Percentiles rank a stretch among this genome's conserved stretches.
Conservation (phyloP, 2,888 invertebrate species). For the Watsonalla binaria region DNA sequence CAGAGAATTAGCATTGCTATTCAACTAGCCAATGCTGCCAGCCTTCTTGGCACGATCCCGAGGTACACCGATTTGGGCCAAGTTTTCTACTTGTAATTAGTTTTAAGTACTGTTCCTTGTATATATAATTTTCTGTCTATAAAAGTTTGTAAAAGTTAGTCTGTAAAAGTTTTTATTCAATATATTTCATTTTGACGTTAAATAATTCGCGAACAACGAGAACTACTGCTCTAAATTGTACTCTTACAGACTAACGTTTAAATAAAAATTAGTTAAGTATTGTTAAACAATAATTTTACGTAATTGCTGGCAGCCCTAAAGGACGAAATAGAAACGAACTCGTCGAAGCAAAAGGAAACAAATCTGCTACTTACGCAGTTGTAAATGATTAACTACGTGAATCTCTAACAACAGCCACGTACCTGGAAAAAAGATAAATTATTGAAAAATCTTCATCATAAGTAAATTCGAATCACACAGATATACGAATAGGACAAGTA, state of each 20-base stretch:
- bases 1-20: too few species aligned
- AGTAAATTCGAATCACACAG: neutral
- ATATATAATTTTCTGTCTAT: too few species aligned
- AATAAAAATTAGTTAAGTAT: neutral
- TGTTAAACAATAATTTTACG: neutral
- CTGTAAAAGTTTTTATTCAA: too few species aligned
- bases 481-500: too few species aligned
- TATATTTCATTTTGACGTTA: slow-evolving; percentile 31
- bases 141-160: too few species aligned
- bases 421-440: slow-evolving; percentile 53
- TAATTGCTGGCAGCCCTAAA: neutral
- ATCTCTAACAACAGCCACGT: slow-evolving; percentile 67
- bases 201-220: slow-evolving; percentile 40
- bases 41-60: too few species aligned
- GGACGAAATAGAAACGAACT: slow-evolving; percentile 12
- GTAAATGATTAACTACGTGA: slow-evolving; percentile 53
- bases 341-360: slow-evolving; percentile 41
- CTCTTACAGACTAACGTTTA: too few species aligned
- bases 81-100: too few species aligned
- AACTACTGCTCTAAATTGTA: slow-evolving; percentile 20
- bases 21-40: too few species aligned
- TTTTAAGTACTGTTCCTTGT: too few species aligned
- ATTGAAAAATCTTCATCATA: neutral
- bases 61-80: too few species aligned
- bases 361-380: slow-evolving; percentile 66